phyloP scores from a whole-genome alignment of 2,888 invertebrate genomes.

The Abscondita cerata region DNA sequence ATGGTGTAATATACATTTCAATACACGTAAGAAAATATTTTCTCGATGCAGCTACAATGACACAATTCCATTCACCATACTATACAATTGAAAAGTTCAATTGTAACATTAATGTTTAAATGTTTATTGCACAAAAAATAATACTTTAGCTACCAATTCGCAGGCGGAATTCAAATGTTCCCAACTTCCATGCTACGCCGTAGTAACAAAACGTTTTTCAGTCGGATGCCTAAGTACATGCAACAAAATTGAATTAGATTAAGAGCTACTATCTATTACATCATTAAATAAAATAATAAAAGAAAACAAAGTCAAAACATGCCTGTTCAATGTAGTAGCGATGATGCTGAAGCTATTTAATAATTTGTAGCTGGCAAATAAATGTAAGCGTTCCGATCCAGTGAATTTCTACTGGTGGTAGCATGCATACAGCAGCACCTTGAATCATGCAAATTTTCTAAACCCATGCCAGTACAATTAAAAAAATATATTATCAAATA shows the following conservation, averaged over 20 bases:
- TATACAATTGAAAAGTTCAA: constrained; percentile 17
- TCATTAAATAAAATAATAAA: constrained; percentile 13
- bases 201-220: constrained; percentile 26
- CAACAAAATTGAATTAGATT: constrained; percentile 31
- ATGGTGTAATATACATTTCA: too few species aligned
- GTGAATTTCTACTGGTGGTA: constrained; percentile 31
- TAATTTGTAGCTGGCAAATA: constrained; percentile 34
- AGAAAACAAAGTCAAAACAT: constrained; percentile 27
- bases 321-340: constrained; percentile 30
- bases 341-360: constrained; percentile 31
- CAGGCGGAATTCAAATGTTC: constrained; percentile 27
- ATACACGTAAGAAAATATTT: not conserved
- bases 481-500: constrained; percentile 9
- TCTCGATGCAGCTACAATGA: constrained; percentile 17
- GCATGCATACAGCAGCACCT: constrained; percentile 36
- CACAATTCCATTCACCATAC: constrained; percentile 18
- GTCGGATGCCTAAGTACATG: constrained; percentile 30
- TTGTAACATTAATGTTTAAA: constrained; percentile 13
- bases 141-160: constrained; percentile 32
- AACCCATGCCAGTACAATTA: constrained; percentile 16
- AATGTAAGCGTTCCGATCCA: constrained; percentile 32
- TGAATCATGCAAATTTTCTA: constrained; percentile 34
- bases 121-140: constrained; percentile 30
- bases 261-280: constrained; percentile 8
- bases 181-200: constrained; percentile 27